Base-by-base conservation (phyloP, 2,113 vertebrate species). In the Diadophis punctatus region DNA sequence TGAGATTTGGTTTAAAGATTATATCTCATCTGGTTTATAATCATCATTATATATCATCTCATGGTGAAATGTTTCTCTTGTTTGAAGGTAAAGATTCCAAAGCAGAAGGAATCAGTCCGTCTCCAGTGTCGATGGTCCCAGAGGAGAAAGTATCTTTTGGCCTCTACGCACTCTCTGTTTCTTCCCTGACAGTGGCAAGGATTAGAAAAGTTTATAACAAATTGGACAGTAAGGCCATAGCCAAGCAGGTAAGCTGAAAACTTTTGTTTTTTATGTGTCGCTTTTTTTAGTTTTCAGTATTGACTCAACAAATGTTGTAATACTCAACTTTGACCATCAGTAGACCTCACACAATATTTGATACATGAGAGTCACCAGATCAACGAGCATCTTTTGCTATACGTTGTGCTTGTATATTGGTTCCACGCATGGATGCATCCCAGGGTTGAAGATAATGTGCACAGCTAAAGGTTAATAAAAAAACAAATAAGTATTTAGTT, bases 81-180 rank as follows among this genome's bases (percentile, higher is more conserved):
- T 90, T 95, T 95, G 87, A 96, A 99, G 99, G 98, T 97, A 99
- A 99, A 97, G 99, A 99, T 97, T 98, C 99, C 0, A 99, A 99
- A 95, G 96, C 98, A 0, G 99, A 99, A 96, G 98, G 98, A 3
- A 93, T 97, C 0, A 96, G 97, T 2, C 96, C 98, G 0, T 98
- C 97, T 0, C 98, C 98, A 0, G 97, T 99, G n/a, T 98, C 98
- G 0, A 89, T 99, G 91, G 98, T 99, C 0, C 98, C 99, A 0
- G 99, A 99, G 94, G 99, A 99, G 95, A 99, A 99, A 94, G 98
- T 99, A 18, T 99, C 99, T 12, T 99, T 99, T 96, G 99, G 99
- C 52, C 98, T 99, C 30, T 99, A 98, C 85, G 98, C 98, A 0
- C 97, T 99, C 53, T 99, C 99, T 0, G 98, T 99, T 91, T 99